Percentiles rank a stretch among this genome's conserved stretches.
Evolutionary conservation across 2,797 vertebrate species (phyloP).

Genomic region (Gallinago nigripennis): DNA sequence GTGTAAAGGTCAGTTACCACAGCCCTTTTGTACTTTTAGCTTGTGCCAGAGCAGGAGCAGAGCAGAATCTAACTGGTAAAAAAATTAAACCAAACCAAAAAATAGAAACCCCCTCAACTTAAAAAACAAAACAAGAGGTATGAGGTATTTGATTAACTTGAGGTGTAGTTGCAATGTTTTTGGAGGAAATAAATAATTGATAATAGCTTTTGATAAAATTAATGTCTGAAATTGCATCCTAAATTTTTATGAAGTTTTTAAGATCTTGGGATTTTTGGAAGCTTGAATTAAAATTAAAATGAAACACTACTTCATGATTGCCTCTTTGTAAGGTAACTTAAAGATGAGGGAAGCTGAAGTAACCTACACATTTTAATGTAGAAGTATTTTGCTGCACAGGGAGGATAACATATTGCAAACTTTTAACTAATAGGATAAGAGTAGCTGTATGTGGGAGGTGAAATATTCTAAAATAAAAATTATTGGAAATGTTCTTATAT

Average conservation of each 20-base stretch:
- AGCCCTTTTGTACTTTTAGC: background rate
- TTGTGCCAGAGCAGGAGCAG: background rate
- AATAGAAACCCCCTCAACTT: fast-evolving
- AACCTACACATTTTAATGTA: background rate
- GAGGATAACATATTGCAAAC: background rate
- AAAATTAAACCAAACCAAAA: background rate
- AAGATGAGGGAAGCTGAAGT: background rate
- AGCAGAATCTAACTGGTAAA: background rate
- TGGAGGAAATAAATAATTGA: background rate
- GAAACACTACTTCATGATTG: background rate
- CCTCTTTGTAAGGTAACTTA: background rate
- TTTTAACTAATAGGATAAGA: background rate
- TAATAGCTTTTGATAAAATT: background rate
- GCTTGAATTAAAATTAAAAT: background rate
- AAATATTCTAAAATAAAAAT: slow-evolving; percentile 39
- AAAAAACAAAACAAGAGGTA: background rate
- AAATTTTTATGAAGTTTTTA: background rate
- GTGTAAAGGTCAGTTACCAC: background rate
- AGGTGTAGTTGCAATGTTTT: background rate
- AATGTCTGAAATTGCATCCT: background rate
- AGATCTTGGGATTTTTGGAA: background rate
- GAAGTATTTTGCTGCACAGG: background rate
- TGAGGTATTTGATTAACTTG: background rate
- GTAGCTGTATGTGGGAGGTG: background rate
- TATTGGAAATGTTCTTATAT: background rate